A percentile compares a stretch with the other conserved stretches of the same genome.
Evolutionary conservation across 2,888 invertebrate genomes (phyloP).

Genomic region (Aplocera efformata): DNA sequence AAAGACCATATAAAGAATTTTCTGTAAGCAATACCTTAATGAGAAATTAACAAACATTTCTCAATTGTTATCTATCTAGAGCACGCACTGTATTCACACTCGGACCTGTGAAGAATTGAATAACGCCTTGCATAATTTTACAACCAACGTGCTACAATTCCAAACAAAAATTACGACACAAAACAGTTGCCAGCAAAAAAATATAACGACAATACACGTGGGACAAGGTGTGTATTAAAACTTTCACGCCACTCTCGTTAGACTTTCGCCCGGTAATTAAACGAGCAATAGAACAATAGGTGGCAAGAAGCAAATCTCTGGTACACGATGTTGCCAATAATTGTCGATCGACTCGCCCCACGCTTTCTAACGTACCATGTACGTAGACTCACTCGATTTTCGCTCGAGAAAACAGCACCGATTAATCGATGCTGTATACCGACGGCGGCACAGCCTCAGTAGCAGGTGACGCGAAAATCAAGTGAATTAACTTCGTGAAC

Average conservation of each 20-base stretch:
- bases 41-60: constrained; percentile 24
- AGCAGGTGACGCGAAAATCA: constrained; percentile 42
- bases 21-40: constrained; percentile 12
- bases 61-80: constrained; percentile 30
- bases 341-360: constrained; percentile 70
- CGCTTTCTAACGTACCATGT: constrained; percentile 68
- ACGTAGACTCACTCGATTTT: constrained; percentile 50
- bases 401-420: constrained; percentile 39
- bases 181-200: constrained; percentile 47
- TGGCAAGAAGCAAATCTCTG: constrained; percentile 62
- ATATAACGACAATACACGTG: constrained; percentile 51
- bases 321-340: constrained; percentile 66
- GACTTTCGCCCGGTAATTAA: constrained; percentile 78
- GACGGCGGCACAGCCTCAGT: background rate
- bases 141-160: constrained; percentile 38
- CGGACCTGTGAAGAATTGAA: constrained; percentile 28
- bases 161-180: constrained; percentile 51
- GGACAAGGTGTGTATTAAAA: constrained; percentile 50
- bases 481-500: constrained; percentile 45
- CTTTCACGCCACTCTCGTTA: constrained; percentile 72
- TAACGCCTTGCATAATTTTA: constrained; percentile 43
- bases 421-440: constrained; percentile 2
- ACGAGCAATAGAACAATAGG: constrained; percentile 71
- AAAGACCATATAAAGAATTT: background rate
- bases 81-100: constrained; percentile 26